Evolutionary conservation across 2,113 vertebrate species (phyloP).

Genomic region (Psittacus erithacus): DNA sequence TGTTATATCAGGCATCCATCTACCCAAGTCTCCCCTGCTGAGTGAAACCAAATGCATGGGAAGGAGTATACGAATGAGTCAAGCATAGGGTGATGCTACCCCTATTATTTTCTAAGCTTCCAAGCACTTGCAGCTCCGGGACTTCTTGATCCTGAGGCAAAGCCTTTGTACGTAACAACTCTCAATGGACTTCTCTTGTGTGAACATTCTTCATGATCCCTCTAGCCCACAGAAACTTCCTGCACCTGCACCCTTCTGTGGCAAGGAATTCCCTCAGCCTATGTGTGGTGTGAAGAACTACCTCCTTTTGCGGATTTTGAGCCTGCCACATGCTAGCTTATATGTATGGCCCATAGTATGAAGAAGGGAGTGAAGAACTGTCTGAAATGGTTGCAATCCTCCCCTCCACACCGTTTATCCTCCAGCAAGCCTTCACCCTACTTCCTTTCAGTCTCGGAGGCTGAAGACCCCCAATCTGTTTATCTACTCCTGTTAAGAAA

Average conservation of each 20-base stretch:
- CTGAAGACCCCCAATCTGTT: not conserved
- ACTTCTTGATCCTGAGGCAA: not conserved
- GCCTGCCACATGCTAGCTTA: fast-evolving
- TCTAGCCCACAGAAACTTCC: not conserved
- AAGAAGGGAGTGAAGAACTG: not conserved
- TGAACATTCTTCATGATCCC: not conserved
- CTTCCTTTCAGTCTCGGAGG: not conserved
- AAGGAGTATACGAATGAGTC: not conserved
- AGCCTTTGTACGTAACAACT: not conserved
- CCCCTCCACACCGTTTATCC: not conserved
- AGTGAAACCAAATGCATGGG: not conserved
- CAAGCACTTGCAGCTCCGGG: not conserved
- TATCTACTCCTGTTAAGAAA: not conserved
- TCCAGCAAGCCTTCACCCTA: not conserved
- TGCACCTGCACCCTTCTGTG: not conserved
- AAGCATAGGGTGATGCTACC: not conserved
- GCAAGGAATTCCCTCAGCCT: not conserved
- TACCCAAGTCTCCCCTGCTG: not conserved
- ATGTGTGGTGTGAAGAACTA: not conserved
- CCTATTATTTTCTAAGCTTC: not conserved
- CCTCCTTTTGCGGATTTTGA: not conserved
- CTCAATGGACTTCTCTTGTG: not conserved
- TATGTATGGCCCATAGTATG: fast-evolving
- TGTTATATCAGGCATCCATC: not conserved
- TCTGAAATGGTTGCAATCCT: not conserved